phyloP scores from a whole-genome alignment of 2,888 invertebrate species.

The Hermaeophaga mercurialis region DNA sequence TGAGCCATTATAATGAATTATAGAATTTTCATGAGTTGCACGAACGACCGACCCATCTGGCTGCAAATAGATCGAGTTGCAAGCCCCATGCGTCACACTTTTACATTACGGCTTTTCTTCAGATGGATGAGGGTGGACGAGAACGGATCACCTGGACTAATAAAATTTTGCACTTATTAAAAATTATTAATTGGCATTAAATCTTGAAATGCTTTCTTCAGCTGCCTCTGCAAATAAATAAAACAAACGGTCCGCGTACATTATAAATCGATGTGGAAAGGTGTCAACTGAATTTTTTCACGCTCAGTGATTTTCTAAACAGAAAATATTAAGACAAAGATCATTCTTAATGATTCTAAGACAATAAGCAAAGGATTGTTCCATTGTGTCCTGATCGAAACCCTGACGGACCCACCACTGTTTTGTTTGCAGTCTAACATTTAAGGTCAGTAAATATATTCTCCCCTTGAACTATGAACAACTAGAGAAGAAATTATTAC shows the following conservation, averaged over 20 bases:
- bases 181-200: no score
- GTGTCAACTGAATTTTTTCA: neutral
- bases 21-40: neutral
- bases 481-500: conserved; percentile 47
- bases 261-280: no score
- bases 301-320: neutral
- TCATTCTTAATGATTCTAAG: neutral
- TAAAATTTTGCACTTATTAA: no score
- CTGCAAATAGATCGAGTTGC: conserved; percentile 25
- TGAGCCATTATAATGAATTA: conserved; percentile 3
- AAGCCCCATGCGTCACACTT: conserved; percentile 23
- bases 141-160: no score
- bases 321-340: neutral
- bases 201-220: no score
- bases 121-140: no score
- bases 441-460: conserved; percentile 35
- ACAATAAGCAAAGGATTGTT: conserved; percentile 5
- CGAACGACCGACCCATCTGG: conserved; percentile 24
- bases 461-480: conserved; percentile 37
- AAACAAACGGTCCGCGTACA: no score
- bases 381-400: neutral
- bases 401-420: conserved; percentile 30
- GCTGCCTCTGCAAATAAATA: no score
- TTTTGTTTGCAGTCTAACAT: conserved; percentile 40
- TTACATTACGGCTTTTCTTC: no score